phyloP scores from a whole-genome alignment of 2,797 vertebrate species.

The Tapirus indicus region DNA sequence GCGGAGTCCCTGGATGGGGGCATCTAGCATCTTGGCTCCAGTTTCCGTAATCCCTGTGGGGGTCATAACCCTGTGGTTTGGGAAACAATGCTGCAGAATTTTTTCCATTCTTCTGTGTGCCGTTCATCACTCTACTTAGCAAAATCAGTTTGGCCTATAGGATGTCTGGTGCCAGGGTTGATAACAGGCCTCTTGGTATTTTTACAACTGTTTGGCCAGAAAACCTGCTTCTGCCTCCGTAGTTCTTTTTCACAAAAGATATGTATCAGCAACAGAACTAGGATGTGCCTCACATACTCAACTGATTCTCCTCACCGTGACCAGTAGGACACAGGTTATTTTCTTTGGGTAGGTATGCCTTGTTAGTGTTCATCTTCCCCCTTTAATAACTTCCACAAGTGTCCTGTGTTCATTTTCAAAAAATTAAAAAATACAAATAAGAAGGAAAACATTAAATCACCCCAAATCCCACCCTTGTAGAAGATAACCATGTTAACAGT shows the following conservation, averaged over 20 bases:
- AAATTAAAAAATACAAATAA: constrained; percentile 14
- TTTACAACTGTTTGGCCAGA: constrained; percentile 43
- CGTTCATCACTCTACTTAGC: neutral
- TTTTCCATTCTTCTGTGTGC: neutral
- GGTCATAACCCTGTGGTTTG: neutral
- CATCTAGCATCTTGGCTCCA: neutral
- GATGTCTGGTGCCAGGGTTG: constrained; percentile 57
- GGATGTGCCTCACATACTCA: neutral
- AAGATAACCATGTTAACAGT: constrained; percentile 6
- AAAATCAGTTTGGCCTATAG: neutral
- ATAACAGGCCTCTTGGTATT: constrained; percentile 53
- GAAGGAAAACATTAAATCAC: neutral
- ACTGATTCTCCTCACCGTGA: neutral
- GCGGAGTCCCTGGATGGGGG: neutral
- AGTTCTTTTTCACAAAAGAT: neutral
- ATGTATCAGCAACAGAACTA: neutral
- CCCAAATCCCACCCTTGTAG: neutral
- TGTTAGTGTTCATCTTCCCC: neutral
- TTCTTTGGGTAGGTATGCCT: neutral
- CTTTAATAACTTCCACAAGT: neutral
- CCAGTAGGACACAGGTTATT: neutral
- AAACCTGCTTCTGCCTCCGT: neutral
- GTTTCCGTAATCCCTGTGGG: neutral
- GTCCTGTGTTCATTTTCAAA: neutral
- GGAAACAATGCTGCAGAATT: neutral